These are phyloP conservation scores for Lethenteron reissneri DNA, from an alignment of 2,113 vertebrate genomes.

Conservation along the genomic window DNA sequence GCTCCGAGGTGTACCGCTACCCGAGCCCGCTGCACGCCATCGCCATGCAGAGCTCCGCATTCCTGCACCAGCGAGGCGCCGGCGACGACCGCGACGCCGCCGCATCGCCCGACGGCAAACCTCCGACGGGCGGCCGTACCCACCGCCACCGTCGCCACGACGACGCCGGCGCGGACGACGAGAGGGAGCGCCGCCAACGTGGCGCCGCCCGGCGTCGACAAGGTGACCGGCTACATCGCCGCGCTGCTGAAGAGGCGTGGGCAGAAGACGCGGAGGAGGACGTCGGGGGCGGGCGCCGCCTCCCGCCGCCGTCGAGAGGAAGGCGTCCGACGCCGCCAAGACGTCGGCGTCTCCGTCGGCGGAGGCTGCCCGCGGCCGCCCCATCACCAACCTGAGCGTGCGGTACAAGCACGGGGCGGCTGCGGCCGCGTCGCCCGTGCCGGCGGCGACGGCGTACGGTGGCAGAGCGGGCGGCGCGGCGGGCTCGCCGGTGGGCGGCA, in stretches of 20 bases:
- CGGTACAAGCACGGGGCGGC: too few species aligned
- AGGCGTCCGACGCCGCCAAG: too few species aligned
- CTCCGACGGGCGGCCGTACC: neutral
- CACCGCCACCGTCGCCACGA: neutral
- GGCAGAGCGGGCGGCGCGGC: too few species aligned
- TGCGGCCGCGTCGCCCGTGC: too few species aligned
- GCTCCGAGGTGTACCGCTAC: constrained; percentile 38
- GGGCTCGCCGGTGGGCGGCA: too few species aligned
- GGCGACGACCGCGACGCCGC: neutral
- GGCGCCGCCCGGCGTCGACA: neutral
- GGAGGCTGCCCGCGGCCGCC: too few species aligned
- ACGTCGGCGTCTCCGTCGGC: too few species aligned
- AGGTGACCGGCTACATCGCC: neutral
- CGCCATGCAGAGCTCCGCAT: constrained; percentile 43
- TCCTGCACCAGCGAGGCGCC: constrained; percentile 13
- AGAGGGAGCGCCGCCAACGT: neutral
- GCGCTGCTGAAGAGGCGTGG: neutral
- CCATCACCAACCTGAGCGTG: too few species aligned
- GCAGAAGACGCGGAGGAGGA: too few species aligned
- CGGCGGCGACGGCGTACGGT: too few species aligned
- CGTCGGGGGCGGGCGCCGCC: too few species aligned
- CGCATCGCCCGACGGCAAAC: neutral
- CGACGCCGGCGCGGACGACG: neutral
- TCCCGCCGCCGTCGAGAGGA: too few species aligned
- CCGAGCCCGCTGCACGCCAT: constrained; percentile 47